phyloP scores from a whole-genome alignment of 92 coral and sea anemone genomes.

The Bergia puertoricense region DNA sequence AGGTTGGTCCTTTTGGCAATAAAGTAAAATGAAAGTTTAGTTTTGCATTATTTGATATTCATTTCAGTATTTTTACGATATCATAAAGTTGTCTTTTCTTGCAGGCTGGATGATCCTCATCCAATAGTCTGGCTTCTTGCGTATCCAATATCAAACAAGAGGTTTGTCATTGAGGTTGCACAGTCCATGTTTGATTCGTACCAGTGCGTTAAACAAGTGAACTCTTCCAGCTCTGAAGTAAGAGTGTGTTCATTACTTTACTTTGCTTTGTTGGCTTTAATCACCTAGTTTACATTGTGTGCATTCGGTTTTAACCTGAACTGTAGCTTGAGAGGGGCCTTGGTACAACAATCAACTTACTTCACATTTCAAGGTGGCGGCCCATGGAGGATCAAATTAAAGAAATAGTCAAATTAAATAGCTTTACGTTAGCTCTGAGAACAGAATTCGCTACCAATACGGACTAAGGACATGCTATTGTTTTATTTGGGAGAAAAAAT shows the following conservation, averaged over 20 bases:
- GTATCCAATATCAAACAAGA: conserved; percentile 73
- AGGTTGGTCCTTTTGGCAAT: neutral
- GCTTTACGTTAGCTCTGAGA: too few species aligned
- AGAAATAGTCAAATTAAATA: too few species aligned
- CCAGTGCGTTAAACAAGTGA: conserved; percentile 51
- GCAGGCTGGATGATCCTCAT: conserved; percentile 62
- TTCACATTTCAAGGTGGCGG: too few species aligned
- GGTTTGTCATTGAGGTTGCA: conserved; percentile 60
- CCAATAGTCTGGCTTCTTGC: conserved; percentile 87
- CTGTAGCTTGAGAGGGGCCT: too few species aligned
- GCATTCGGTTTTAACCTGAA: too few species aligned
- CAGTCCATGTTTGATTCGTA: conserved; percentile 52
- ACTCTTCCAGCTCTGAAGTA: conserved; percentile 11
- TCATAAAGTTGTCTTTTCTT: neutral
- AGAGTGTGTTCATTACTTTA: neutral
- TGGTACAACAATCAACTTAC: too few species aligned
- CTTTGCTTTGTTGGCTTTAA: neutral
- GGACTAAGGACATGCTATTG: too few species aligned
- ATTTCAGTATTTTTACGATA: neutral
- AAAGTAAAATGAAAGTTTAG: neutral
- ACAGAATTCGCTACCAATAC: too few species aligned
- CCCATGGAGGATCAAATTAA: too few species aligned
- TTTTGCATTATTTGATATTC: neutral
- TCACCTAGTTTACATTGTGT: neutral
- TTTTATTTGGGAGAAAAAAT: too few species aligned